phyloP scores from a whole-genome alignment of 2,113 vertebrate species.

The Nyctereutes procyonoides region DNA sequence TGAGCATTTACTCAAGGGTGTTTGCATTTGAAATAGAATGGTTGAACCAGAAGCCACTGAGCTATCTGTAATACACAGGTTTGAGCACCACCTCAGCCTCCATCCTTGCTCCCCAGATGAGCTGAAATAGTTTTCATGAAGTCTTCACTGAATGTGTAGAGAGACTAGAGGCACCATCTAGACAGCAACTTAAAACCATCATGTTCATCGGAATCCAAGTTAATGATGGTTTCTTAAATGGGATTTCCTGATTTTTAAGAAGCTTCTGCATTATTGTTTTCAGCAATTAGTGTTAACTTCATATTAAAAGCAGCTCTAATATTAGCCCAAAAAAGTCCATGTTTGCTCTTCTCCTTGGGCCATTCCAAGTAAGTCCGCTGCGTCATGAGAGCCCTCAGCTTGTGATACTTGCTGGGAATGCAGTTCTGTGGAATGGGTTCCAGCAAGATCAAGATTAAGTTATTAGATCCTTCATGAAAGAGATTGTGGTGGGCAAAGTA shows the following conservation, averaged over 20 bases:
- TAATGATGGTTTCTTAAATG: background rate
- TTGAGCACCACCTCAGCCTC: background rate
- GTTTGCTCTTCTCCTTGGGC: slow-evolving; percentile 92
- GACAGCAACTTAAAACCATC: background rate
- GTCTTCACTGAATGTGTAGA: background rate
- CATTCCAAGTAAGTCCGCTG: slow-evolving; percentile 93
- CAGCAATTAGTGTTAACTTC: slow-evolving; percentile 64
- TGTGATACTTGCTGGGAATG: slow-evolving; percentile 92
- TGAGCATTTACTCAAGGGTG: background rate
- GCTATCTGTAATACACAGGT: background rate
- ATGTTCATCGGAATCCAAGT: background rate
- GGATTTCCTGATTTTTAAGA: slow-evolving; percentile 22
- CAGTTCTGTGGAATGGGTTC: slow-evolving; percentile 91
- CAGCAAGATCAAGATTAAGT: slow-evolving; percentile 92
- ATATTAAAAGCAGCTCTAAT: slow-evolving; percentile 89
- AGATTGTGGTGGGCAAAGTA: slow-evolving; percentile 94
- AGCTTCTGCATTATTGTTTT: background rate
- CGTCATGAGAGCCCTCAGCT: slow-evolving; percentile 92
- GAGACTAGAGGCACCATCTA: background rate
- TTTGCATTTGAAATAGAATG: background rate
- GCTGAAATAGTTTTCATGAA: background rate
- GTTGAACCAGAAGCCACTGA: background rate
- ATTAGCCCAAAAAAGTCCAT: slow-evolving; percentile 91
- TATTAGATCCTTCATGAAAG: slow-evolving; percentile 85
- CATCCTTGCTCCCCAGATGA: background rate